Percentiles rank a stretch among this genome's conserved stretches.
Conservation (phyloP, 2,797 vertebrate species). For the Notoglanidium macrostoma region DNA sequence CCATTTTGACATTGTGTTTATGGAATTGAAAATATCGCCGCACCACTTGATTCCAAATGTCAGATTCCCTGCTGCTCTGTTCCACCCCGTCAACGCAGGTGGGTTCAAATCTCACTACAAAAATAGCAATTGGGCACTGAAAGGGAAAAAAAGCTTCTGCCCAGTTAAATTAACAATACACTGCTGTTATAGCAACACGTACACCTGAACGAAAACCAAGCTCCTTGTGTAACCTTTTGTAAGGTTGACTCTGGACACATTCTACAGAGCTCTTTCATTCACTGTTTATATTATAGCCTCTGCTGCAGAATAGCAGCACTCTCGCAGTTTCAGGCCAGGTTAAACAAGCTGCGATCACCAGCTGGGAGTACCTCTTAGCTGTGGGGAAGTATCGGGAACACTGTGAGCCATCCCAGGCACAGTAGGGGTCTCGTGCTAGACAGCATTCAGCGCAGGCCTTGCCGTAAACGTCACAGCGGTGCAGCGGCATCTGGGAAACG, state of each 20-base stretch:
- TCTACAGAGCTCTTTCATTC: conserved; percentile 24
- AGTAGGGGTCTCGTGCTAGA: conserved; percentile 95
- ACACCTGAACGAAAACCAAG: neutral
- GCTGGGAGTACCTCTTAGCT: conserved; percentile 84
- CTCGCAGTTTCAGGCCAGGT: conserved; percentile 9
- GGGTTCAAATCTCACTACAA: neutral
- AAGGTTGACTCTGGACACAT: conserved; percentile 25
- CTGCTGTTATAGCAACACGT: conserved; percentile 8
- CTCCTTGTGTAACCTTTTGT: conserved; percentile 16
- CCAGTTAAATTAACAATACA: conserved; percentile 4
- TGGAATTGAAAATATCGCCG: neutral
- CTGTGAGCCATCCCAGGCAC: conserved; percentile 94
- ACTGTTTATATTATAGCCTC: conserved; percentile 19
- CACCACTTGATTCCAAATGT: neutral
- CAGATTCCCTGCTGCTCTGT: neutral
- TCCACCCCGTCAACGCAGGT: neutral
- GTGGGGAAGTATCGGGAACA: conserved; percentile 98
- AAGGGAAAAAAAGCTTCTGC: neutral
- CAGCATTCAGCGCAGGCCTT: conserved; percentile 98
- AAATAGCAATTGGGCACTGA: neutral
- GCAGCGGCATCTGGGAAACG: conserved; percentile 92
- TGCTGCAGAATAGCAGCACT: conserved; percentile 10
- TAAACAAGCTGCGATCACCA: conserved; percentile 22
- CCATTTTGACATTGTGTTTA: neutral
- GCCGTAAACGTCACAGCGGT: conserved; percentile 94